Percentiles rank a stretch among this genome's conserved stretches.
Conservation (phyloP, 1,140 invertebrate species). For the Pararge aegeria region DNA sequence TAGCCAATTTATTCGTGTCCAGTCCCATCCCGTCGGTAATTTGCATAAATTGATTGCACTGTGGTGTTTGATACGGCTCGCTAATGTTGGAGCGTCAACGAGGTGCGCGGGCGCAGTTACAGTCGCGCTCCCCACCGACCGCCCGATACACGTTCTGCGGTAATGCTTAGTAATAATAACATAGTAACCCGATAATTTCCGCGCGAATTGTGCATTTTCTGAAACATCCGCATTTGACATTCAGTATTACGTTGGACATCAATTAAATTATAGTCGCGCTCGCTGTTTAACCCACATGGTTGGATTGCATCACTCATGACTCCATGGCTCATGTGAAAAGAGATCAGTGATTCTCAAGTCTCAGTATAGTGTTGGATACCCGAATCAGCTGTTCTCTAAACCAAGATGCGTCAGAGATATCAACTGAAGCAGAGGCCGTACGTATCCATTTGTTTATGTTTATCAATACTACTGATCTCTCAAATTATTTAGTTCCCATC, state of each 20-base stretch:
- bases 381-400: slow-evolving; percentile 33
- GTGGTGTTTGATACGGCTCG: slow-evolving; percentile 47
- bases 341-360: slow-evolving; percentile 19
- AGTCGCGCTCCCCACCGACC: slow-evolving; percentile 69
- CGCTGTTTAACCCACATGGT: slow-evolving; percentile 14
- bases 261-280: slow-evolving; percentile 15
- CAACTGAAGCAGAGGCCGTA: slow-evolving; percentile 74
- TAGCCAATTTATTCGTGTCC: slow-evolving; percentile 55
- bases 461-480: background rate
- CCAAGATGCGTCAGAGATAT: slow-evolving; percentile 70
- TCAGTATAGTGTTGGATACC: slow-evolving; percentile 25
- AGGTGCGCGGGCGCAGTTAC: slow-evolving; percentile 45
- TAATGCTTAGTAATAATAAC: slow-evolving; percentile 72
- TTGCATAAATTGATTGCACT: slow-evolving; percentile 75
- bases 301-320: slow-evolving; percentile 16
- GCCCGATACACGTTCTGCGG: slow-evolving; percentile 66
- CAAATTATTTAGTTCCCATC: background rate
- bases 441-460: slow-evolving; percentile 41
- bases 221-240: slow-evolving; percentile 31
- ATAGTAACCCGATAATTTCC: slow-evolving; percentile 36
- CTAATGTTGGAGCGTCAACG: slow-evolving; percentile 33
- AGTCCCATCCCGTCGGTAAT: slow-evolving; percentile 61
- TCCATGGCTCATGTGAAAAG: slow-evolving; percentile 21
- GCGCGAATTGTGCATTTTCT: slow-evolving; percentile 40
- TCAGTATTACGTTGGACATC: background rate